Evolutionary conservation across 2,888 invertebrate species (phyloP).

Genomic region (Entomobrya proxima): DNA sequence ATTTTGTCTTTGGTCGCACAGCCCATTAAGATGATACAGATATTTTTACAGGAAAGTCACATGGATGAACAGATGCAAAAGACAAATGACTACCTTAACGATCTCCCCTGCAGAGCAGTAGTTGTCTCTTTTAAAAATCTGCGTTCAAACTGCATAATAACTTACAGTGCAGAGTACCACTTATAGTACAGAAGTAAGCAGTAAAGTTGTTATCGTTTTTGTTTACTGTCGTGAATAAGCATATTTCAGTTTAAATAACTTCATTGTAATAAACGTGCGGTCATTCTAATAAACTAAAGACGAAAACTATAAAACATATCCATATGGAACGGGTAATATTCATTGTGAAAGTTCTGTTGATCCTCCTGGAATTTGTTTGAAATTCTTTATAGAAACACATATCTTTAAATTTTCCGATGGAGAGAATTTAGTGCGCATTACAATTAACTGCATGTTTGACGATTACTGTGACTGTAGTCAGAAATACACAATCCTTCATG

Average conservation of each 20-base stretch:
- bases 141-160: not conserved
- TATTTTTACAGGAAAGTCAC: slow-evolving; percentile 52
- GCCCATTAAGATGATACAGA: slow-evolving; percentile 61
- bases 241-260: not conserved
- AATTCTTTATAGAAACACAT: no score
- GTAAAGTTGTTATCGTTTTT: slow-evolving; percentile 10
- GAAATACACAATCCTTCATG: no score
- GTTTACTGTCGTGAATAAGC: not conserved
- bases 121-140: not conserved
- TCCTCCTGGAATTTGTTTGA: not conserved
- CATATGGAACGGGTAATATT: not conserved
- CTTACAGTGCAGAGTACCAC: not conserved
- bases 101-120: slow-evolving; percentile 58
- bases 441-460: no score
- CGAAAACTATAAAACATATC: not conserved
- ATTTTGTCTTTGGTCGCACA: not conserved
- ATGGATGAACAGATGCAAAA: slow-evolving; percentile 45
- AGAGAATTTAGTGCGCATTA: no score
- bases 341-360: not conserved
- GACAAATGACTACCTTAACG: slow-evolving; percentile 64
- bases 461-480: no score
- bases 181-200: not conserved
- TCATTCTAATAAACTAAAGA: not conserved
- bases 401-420: no score
- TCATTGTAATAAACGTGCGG: not conserved